A percentile compares a stretch with the other conserved stretches of the same genome.
Conservation (phyloP, 37 sponge, comb jelly and placozoan species). For the Cladorhizidae sp. region DNA sequence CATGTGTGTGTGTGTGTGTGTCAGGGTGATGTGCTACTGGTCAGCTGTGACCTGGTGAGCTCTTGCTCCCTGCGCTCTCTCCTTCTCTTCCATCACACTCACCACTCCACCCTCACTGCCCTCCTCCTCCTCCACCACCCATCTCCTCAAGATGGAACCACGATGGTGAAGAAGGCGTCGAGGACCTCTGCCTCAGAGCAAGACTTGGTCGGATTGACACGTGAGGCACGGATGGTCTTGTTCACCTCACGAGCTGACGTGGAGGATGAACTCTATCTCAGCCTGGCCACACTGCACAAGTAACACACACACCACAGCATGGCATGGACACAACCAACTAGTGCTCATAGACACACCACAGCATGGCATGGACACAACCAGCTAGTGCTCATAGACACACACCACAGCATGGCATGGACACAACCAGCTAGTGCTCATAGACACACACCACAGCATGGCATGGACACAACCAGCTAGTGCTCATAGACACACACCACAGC, state of each 20-base stretch:
- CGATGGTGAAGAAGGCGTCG: not conserved
- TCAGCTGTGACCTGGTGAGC: constrained; percentile 89
- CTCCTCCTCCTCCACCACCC: constrained; percentile 71
- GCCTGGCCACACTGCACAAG: constrained; percentile 45
- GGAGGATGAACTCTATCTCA: constrained; percentile 52
- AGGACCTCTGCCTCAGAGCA: constrained; percentile 25
- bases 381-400: too few species aligned
- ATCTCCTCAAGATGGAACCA: constrained; percentile 9
- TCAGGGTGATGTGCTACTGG: constrained; percentile 68
- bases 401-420: too few species aligned
- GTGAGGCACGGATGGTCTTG: constrained; percentile 42
- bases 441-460: too few species aligned
- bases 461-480: too few species aligned
- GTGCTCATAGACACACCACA: too few species aligned
- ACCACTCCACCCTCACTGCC: constrained; percentile 66
- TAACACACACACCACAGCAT: too few species aligned
- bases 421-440: too few species aligned
- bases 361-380: too few species aligned
- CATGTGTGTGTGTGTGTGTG: not conserved
- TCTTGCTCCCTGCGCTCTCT: constrained; percentile 64
- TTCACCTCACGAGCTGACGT: constrained; percentile 65
- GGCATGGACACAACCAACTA: too few species aligned
- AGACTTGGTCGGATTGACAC: constrained; percentile 61
- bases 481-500: too few species aligned
- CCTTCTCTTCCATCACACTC: constrained; percentile 66